phyloP scores from a whole-genome alignment of 2,888 invertebrate species.

The Hoplodrina blanda region DNA sequence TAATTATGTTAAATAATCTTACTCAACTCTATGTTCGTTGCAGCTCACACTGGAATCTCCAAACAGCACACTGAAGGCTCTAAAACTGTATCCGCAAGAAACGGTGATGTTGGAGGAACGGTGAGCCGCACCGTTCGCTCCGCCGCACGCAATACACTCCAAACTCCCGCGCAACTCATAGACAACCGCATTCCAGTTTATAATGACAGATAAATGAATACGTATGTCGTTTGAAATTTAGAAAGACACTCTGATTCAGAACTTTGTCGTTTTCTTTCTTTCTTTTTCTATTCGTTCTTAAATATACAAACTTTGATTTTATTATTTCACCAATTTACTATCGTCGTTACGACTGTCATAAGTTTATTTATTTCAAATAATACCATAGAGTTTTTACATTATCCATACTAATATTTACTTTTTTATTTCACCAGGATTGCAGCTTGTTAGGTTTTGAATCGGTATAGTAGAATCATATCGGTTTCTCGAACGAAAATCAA shows the following conservation, averaged over 20 bases:
- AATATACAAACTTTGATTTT: too few species aligned
- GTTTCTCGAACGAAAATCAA: too few species aligned
- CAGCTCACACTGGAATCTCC: constrained; percentile 95
- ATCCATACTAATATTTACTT: too few species aligned
- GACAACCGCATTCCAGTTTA: constrained; percentile 24
- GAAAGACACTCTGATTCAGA: constrained; percentile 2
- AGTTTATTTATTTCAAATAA: too few species aligned
- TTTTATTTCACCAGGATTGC: neutral
- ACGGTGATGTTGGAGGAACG: constrained; percentile 98
- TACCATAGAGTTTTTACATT: too few species aligned
- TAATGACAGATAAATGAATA: neutral
- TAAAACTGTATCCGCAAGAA: constrained; percentile 98
- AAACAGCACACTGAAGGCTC: constrained; percentile 93
- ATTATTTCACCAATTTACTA: constrained; percentile 21
- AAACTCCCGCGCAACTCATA: constrained; percentile 29
- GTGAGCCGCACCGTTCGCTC: constrained; percentile 88
- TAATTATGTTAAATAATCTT: neutral
- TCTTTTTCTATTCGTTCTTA: too few species aligned
- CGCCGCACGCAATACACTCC: constrained; percentile 27
- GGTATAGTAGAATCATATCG: neutral
- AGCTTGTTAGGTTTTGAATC: neutral
- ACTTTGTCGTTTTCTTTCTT: too few species aligned
- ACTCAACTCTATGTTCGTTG: neutral
- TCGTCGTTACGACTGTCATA: neutral
- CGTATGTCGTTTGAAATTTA: neutral